A percentile compares a stretch with the other conserved stretches of the same genome.
These are phyloP conservation scores for Rhabdornis inornatus DNA, from an alignment of 2,113 vertebrate genomes.

Conservation along the genomic window DNA sequence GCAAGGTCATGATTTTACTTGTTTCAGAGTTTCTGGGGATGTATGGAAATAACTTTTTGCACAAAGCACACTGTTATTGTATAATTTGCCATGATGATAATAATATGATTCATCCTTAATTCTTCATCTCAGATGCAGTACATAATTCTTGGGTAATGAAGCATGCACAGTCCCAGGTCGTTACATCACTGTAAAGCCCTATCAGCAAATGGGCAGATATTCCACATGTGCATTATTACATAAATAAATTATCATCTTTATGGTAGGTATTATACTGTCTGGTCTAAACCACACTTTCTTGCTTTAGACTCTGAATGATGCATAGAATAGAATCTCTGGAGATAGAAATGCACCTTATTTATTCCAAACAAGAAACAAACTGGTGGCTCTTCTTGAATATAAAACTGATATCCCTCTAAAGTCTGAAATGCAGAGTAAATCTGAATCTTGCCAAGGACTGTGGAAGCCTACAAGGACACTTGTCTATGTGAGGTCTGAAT, in stretches of 20 bases:
- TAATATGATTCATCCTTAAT: constrained; percentile 4
- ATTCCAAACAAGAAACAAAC: neutral
- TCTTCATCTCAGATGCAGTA: neutral
- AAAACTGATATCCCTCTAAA: neutral
- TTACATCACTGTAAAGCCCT: neutral
- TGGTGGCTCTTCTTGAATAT: neutral
- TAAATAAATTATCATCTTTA: neutral
- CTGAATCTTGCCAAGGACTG: neutral
- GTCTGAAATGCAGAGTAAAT: neutral
- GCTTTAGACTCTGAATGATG: neutral
- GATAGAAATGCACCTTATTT: neutral
- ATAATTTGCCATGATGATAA: neutral
- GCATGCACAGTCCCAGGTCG: neutral
- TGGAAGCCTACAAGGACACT: neutral
- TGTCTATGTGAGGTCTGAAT: neutral
- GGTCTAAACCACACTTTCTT: neutral
- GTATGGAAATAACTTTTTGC: neutral
- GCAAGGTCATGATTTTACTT: constrained; percentile 9
- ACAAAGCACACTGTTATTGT: neutral
- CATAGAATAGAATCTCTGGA: neutral
- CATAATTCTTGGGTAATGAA: neutral
- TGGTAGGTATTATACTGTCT: neutral
- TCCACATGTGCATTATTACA: neutral
- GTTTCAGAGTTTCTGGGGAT: neutral
- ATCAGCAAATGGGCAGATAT: neutral